A percentile compares a stretch with the other conserved stretches of the same genome.
phyloP scores from a whole-genome alignment of 1,140 invertebrate species.

The Heliconius himera region DNA sequence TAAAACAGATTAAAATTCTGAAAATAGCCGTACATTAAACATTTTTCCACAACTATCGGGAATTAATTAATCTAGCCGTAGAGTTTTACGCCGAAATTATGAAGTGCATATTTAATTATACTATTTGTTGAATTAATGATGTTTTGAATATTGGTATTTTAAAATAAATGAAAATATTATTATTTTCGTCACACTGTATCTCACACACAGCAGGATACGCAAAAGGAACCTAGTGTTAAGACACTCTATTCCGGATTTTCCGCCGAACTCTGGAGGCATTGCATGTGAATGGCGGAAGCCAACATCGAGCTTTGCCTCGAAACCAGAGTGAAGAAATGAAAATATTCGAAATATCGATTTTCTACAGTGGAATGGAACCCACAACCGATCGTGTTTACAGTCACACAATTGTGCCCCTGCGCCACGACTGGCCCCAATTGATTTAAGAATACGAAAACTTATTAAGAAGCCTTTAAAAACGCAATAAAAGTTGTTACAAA shows the following conservation, averaged over 20 bases:
- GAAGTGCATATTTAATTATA: background rate
- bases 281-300: too few species aligned
- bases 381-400: too few species aligned
- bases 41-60: background rate
- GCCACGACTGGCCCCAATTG: background rate
- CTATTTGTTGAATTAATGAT: background rate
- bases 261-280: too few species aligned
- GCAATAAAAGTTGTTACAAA: conserved; percentile 22
- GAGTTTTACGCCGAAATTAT: background rate
- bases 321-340: too few species aligned
- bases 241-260: too few species aligned
- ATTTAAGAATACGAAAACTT: background rate
- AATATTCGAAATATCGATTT: too few species aligned
- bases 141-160: background rate
- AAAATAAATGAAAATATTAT: background rate
- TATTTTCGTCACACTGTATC: too few species aligned
- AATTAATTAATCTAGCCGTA: conserved; percentile 2
- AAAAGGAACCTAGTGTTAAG: too few species aligned
- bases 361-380: too few species aligned
- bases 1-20: background rate
- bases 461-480: conserved; percentile 8
- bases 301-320: too few species aligned
- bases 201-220: too few species aligned
- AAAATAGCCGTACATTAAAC: background rate
- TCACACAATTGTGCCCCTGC: too few species aligned